A percentile compares a stretch with the other conserved stretches of the same genome.
Conservation (phyloP, 2,888 invertebrate species). For the Agriopis aurantiaria region DNA sequence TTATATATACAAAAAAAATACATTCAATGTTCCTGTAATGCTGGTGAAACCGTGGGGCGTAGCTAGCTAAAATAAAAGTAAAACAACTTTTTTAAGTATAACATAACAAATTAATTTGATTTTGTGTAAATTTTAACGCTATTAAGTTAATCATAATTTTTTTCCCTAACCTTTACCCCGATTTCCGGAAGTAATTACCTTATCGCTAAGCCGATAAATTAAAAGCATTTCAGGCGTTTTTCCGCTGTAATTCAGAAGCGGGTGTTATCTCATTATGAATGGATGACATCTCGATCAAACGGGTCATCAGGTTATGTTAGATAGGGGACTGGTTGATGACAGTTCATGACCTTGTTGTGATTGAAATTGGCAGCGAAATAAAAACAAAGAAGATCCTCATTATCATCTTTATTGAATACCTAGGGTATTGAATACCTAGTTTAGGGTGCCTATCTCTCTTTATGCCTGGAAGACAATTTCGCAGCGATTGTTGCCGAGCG, state of each 20-base stretch:
- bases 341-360: constrained; percentile 11
- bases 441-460: no score
- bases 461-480: no score
- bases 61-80: no score
- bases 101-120: background rate
- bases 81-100: no score
- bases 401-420: no score
- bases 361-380: background rate
- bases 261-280: constrained; percentile 20
- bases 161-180: background rate
- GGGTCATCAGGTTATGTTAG: constrained; percentile 25
- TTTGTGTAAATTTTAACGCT: background rate
- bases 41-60: no score
- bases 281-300: constrained; percentile 17
- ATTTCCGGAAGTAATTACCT: constrained; percentile 9
- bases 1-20: no score
- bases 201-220: constrained; percentile 20
- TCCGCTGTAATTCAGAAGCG: constrained; percentile 4
- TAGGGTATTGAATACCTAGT: no score
- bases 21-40: no score
- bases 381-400: background rate
- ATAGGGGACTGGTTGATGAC: constrained; percentile 9
- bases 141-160: background rate
- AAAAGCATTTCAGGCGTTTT: constrained; percentile 16
- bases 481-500: no score